phyloP scores from a whole-genome alignment of 2,888 invertebrate genomes.

The Hypercompe scribonia region DNA sequence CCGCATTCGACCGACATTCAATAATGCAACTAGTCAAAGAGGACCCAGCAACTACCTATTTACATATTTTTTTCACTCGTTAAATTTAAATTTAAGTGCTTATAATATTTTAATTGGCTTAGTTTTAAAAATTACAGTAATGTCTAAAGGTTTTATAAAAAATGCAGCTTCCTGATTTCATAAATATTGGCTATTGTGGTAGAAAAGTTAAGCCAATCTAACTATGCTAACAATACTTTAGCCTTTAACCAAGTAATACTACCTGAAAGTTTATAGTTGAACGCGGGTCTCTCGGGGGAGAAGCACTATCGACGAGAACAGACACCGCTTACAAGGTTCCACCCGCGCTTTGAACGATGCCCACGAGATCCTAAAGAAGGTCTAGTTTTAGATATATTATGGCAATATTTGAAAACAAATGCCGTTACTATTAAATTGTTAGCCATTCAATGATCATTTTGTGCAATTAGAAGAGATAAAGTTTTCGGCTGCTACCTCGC shows the following conservation, averaged over 20 bases:
- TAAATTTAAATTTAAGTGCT: neutral
- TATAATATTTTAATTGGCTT: neutral
- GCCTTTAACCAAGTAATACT: slow-evolving; percentile 1
- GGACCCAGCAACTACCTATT: neutral
- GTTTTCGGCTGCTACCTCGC: too few species aligned
- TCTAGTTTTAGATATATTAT: neutral
- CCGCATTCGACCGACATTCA: too few species aligned
- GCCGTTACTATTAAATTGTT: neutral
- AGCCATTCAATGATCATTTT: neutral
- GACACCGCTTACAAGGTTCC: neutral
- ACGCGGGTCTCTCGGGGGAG: slow-evolving; percentile 9
- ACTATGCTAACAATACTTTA: slow-evolving; percentile 5
- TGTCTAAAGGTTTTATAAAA: neutral
- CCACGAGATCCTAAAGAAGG: neutral
- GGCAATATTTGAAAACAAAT: neutral
- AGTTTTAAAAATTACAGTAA: neutral
- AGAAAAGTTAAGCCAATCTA: neutral
- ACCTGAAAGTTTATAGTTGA: slow-evolving; percentile 12
- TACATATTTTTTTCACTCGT: neutral
- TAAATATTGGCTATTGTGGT: neutral
- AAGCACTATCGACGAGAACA: slow-evolving; percentile 3
- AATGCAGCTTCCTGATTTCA: neutral
- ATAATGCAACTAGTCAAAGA: too few species aligned
- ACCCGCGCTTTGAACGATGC: slow-evolving; percentile 10
- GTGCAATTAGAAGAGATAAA: too few species aligned